These are phyloP conservation scores for Triops cancriformis DNA, from an alignment of 1,140 invertebrate genomes.

Conservation along the genomic window DNA sequence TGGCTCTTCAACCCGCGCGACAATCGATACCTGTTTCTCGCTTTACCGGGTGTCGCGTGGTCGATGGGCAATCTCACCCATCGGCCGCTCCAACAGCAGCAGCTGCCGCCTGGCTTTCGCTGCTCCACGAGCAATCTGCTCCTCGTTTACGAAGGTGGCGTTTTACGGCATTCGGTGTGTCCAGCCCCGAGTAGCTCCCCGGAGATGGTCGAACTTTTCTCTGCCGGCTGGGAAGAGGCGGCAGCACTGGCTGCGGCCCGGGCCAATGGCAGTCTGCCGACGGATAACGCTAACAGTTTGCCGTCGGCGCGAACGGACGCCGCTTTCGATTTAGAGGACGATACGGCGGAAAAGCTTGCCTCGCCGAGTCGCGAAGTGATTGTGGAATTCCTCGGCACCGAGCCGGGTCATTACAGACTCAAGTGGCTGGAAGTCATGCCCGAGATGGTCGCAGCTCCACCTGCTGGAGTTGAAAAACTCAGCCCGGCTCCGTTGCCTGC, in stretches of 20 bases:
- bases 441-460: background rate
- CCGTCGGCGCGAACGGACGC: background rate
- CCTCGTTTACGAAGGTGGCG: constrained; percentile 58
- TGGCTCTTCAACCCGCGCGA: constrained; percentile 24
- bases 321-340: constrained; percentile 29
- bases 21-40: constrained; percentile 24
- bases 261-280: constrained; percentile 22
- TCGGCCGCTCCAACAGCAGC: constrained; percentile 46
- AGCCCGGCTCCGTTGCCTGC: constrained; percentile 32
- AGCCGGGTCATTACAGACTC: constrained; percentile 61
- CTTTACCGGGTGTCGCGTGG: constrained; percentile 21
- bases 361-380: constrained; percentile 46
- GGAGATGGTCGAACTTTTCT: constrained; percentile 66
- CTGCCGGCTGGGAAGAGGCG: constrained; percentile 58
- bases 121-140: constrained; percentile 62
- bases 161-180: constrained; percentile 43
- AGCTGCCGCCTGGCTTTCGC: constrained; percentile 42
- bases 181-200: constrained; percentile 51
- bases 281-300: constrained; percentile 19
- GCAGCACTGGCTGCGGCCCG: constrained; percentile 28
- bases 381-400: constrained; percentile 64
- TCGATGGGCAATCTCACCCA: constrained; percentile 28
- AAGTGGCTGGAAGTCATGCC: constrained; percentile 72
- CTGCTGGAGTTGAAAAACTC: constrained; percentile 26
- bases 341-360: constrained; percentile 39